These are phyloP conservation scores for Sinotaia quadrata DNA, from an alignment of 2,888 invertebrate species.

Conservation along the genomic window DNA sequence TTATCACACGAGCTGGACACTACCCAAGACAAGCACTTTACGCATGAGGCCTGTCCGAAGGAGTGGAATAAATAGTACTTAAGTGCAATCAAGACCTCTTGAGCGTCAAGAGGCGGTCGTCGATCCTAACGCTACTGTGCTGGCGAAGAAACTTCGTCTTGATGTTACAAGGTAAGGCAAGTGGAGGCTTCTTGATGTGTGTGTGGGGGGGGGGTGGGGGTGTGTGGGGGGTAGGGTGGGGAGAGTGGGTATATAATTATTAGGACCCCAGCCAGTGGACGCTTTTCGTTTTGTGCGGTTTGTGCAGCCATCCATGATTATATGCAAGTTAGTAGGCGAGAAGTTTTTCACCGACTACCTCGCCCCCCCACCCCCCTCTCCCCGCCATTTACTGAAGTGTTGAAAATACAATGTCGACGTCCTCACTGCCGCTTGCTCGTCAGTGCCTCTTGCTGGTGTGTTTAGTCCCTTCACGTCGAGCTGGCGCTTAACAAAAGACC, in stretches of 20 bases:
- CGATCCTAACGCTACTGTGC: not conserved
- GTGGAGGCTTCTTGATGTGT: not conserved
- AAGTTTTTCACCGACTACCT: no score
- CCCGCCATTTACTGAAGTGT: no score
- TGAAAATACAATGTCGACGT: no score
- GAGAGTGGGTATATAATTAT: no score
- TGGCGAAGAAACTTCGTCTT: not conserved
- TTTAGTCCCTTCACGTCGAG: constrained; percentile 21
- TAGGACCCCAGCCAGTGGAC: no score
- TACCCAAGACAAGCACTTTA: not conserved
- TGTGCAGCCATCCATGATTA: no score
- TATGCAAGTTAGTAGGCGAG: no score
- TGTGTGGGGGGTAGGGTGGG: no score
- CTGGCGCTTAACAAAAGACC: constrained; percentile 30
- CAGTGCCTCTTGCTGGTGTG: constrained; percentile 13
- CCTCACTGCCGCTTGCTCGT: constrained; percentile 4
- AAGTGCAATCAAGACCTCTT: constrained; percentile 23
- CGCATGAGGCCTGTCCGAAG: no score
- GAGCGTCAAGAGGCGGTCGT: constrained; percentile 10
- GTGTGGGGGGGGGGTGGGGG: not conserved
- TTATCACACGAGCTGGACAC: not conserved
- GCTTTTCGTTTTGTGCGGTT: no score
- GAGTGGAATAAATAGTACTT: constrained; percentile 6
- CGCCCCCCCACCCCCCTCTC: no score
- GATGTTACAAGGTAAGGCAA: not conserved